These are phyloP conservation scores for Neodon shergylaensis DNA, from an alignment of 2,113 vertebrate species.

Conservation along the genomic window DNA sequence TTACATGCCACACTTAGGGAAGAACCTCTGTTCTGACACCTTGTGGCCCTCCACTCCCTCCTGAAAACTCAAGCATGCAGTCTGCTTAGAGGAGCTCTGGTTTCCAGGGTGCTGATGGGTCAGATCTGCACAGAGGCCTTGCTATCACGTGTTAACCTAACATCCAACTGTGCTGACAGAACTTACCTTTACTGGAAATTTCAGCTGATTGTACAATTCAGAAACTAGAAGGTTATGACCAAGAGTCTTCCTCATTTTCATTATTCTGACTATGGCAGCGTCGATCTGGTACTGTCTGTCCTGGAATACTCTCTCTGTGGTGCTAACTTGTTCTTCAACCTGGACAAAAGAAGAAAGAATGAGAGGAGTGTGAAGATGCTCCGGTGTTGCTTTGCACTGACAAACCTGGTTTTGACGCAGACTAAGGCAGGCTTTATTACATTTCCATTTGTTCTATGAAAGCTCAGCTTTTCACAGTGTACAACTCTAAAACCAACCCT, in stretches of 20 bases:
- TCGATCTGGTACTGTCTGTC: constrained; percentile 97
- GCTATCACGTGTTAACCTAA: background rate
- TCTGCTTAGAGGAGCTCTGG: background rate
- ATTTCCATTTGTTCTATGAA: background rate
- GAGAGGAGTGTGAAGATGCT: background rate
- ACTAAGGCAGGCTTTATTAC: background rate
- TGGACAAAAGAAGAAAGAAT: constrained; percentile 70
- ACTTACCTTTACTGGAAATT: constrained; percentile 96
- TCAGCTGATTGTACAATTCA: constrained; percentile 95
- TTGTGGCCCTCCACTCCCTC: background rate
- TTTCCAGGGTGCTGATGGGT: background rate
- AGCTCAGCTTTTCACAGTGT: background rate
- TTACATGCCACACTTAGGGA: background rate
- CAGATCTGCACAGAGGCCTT: background rate
- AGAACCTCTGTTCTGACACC: background rate
- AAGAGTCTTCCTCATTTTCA: constrained; percentile 98
- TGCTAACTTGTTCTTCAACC: constrained; percentile 96
- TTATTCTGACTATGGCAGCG: constrained; percentile 95
- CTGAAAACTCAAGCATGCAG: background rate
- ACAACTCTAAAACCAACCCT: background rate
- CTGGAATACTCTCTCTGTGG: constrained; percentile 95
- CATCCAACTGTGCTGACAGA: background rate
- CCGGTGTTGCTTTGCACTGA: background rate
- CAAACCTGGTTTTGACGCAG: background rate
- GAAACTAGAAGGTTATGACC: constrained; percentile 95